These are phyloP conservation scores for Melitaea athalia DNA, from an alignment of 2,888 invertebrate genomes.

Conservation along the genomic window DNA sequence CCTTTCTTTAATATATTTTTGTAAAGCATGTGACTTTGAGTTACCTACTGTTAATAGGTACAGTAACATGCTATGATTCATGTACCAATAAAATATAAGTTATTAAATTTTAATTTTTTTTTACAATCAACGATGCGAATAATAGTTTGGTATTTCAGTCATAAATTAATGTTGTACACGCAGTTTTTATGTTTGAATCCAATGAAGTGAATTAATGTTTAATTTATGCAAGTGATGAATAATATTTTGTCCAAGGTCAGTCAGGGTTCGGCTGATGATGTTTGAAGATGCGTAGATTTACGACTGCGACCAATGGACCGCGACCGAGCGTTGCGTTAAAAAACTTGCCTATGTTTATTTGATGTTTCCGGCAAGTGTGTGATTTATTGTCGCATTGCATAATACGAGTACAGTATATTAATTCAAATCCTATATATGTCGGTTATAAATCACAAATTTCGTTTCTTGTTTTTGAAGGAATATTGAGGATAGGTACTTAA, in stretches of 20 bases:
- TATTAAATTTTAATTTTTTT: too few species aligned
- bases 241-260: conserved; percentile 25
- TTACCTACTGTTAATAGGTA: too few species aligned
- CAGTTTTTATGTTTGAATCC: conserved; percentile 43
- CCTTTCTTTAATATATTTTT: too few species aligned
- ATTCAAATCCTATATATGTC: not conserved
- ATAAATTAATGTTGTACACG: conserved; percentile 61
- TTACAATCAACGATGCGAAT: conserved; percentile 11
- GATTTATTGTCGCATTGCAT: conserved; percentile 7
- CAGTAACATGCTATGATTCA: too few species aligned
- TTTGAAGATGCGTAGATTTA: conserved; percentile 47
- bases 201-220: conserved; percentile 71
- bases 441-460: not conserved
- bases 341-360: conserved; percentile 7
- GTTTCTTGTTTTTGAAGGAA: not conserved
- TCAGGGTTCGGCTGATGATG: conserved; percentile 36
- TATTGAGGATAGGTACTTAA: too few species aligned
- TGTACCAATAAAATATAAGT: too few species aligned
- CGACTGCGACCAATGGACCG: conserved; percentile 40
- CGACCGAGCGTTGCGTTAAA: conserved; percentile 37
- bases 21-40: too few species aligned
- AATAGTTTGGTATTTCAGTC: conserved; percentile 44
- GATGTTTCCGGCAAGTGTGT: conserved; percentile 25
- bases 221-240: conserved; percentile 59
- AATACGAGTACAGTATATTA: conserved; percentile 11